Conservation (phyloP, 2,888 invertebrate genomes). For the Phytoseiulus persimilis region DNA sequence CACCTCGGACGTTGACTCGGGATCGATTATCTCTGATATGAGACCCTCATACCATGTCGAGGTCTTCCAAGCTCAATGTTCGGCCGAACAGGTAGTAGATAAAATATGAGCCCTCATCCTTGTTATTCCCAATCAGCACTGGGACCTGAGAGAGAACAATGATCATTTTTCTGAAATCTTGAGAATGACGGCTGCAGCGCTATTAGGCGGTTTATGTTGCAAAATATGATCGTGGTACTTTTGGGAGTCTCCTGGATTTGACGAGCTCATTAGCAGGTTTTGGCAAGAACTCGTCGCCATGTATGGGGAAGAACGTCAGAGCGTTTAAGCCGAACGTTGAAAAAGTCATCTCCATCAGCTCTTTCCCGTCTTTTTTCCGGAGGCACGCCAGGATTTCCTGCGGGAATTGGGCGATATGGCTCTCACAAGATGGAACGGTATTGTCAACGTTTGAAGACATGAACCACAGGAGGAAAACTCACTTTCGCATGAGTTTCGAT, state of each 20-base stretch:
- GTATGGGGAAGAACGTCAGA: conserved; percentile 25
- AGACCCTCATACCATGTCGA: conserved; percentile 7
- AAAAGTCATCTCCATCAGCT: conserved; percentile 12
- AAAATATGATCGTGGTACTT: neutral
- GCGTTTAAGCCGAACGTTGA: conserved; percentile 11
- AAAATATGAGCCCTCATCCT: conserved; percentile 29
- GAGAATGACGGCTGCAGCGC: neutral
- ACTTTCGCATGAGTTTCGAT: conserved; percentile 32
- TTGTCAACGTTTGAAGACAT: neutral
- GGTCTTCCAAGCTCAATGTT: neutral
- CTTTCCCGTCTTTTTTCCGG: conserved; percentile 22
- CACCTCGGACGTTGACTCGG: neutral
- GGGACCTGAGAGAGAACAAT: neutral
- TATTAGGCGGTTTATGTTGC: no score
- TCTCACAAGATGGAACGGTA: neutral
- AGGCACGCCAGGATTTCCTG: conserved; percentile 13
- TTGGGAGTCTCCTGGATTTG: neutral
- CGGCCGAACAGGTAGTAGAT: conserved; percentile 26
- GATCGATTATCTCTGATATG: no score
- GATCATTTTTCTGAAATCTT: neutral
- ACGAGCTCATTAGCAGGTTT: neutral
- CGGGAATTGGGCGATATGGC: neutral
- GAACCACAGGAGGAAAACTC: neutral
- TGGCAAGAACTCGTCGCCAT: conserved; percentile 24
- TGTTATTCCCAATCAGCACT: conserved; percentile 22